These are phyloP conservation scores for Chloroclysta siterata DNA, from an alignment of 2,888 invertebrate genomes.

Conservation along the genomic window DNA sequence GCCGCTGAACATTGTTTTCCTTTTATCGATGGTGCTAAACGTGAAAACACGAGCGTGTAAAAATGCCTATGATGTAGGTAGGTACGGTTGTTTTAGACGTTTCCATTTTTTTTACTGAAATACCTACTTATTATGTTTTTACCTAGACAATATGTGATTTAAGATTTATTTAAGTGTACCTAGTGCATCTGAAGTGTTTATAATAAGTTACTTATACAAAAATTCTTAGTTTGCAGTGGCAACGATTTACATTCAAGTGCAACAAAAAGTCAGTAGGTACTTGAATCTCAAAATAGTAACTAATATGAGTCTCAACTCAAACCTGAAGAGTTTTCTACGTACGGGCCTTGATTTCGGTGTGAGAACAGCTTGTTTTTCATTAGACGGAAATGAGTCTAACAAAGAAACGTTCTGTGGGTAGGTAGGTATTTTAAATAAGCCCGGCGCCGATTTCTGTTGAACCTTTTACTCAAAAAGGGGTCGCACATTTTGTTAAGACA, in stretches of 20 bases:
- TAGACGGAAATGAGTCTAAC: slow-evolving; percentile 15
- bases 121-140: background rate
- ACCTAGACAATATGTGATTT: no score
- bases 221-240: no score
- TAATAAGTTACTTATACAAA: no score
- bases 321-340: no score
- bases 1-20: slow-evolving; percentile 51
- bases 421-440: slow-evolving; percentile 16
- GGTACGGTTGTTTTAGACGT: slow-evolving; percentile 4
- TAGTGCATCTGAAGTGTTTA: no score
- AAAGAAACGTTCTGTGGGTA: slow-evolving; percentile 14
- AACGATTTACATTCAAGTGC: no score
- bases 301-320: no score
- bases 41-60: slow-evolving; percentile 35
- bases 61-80: slow-evolving; percentile 17
- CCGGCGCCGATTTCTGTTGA: slow-evolving; percentile 12
- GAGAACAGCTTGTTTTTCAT: slow-evolving; percentile 12
- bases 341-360: background rate
- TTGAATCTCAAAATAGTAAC: no score
- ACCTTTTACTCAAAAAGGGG: slow-evolving; percentile 23
- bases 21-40: slow-evolving; percentile 50
- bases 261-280: no score
- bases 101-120: background rate
- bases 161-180: no score
- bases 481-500: slow-evolving; percentile 21